Base-by-base conservation (phyloP, 2,888 invertebrate species). In the Sarcophaga rosellei region DNA sequence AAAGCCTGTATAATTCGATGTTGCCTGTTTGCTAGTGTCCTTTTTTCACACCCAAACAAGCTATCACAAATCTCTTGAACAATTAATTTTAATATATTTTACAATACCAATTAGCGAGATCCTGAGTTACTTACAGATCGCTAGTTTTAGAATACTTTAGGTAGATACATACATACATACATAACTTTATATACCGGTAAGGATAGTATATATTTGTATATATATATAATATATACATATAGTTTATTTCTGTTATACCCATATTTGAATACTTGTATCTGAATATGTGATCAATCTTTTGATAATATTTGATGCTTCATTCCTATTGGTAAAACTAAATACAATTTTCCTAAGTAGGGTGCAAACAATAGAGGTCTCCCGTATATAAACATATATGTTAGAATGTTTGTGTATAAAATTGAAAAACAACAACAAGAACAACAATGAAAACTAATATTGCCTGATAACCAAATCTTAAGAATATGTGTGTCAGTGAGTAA, bases 391-490 rank as follows among this genome's bases (percentile, higher is more conserved):
- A 15, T 4, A 15, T 15, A 15, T 47, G 47, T 15, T 15, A 15
- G 47, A 15, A 8, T 47, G 47, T 47, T 12, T 47, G 47, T 6
- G 11, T 47, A 8, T 47, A 4, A 47, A 65, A 62, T 45, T 44
- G 11, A 66, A 66, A 11, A 21, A 63, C 12, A 63, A 66, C 44
- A 66, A 66, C 23, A 61, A 61, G 17, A 17, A 20, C 21, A 53
- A 45, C 35, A 35, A 35, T 6, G 35, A 35, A 57, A 23, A n/a
- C 25, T 53, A 68, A 47, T 80, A 72, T 66, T 74, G 44, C 44
- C 35, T 62, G 73, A 74, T 75, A 69, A 81, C 61, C 35, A 47
- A 74, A 78, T 68, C 53, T 20, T 25, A 35, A 47, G 25, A 45
- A 79, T 44, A 8, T 47, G 11, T 74, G n/a, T 74, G 44, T 75